Conservation (phyloP, 2,797 vertebrate species). For the Characodon lateralis region DNA sequence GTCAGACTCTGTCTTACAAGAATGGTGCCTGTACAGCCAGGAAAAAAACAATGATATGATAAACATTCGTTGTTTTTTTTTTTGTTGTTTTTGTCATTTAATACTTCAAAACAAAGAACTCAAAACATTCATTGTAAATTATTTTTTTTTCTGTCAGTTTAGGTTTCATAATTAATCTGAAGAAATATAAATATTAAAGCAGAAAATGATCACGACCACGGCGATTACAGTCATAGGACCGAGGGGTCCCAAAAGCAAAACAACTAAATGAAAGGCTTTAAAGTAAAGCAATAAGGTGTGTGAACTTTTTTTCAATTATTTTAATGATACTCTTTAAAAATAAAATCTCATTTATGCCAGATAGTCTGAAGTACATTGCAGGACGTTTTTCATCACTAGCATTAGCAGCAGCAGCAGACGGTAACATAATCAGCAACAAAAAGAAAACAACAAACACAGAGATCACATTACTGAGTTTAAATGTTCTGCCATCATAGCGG, state of each 20-base stretch:
- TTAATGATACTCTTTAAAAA: background rate
- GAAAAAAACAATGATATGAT: no score
- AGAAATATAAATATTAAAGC: background rate
- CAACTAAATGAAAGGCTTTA: background rate
- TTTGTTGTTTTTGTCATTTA: background rate
- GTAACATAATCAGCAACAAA: background rate
- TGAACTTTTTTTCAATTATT: background rate
- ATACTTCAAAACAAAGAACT: background rate
- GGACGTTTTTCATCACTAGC: slow-evolving; percentile 45
- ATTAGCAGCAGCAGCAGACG: slow-evolving; percentile 43
- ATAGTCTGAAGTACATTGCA: slow-evolving; percentile 8
- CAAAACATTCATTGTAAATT: no score
- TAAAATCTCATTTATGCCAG: background rate
- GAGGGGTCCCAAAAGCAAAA: background rate
- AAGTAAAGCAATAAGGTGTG: background rate
- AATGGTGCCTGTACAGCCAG: no score
- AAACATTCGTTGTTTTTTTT: no score
- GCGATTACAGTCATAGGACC: background rate
- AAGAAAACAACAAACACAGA: background rate
- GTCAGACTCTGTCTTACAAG: no score
- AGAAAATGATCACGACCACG: no score
- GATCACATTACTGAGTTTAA: background rate
- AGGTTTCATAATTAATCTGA: background rate
- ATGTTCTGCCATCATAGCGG: accelerated
- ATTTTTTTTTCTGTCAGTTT: background rate